A percentile compares a stretch with the other conserved stretches of the same genome.
These are phyloP conservation scores for Danio jaintianensis DNA, from an alignment of 2,797 vertebrate genomes.

Conservation along the genomic window DNA sequence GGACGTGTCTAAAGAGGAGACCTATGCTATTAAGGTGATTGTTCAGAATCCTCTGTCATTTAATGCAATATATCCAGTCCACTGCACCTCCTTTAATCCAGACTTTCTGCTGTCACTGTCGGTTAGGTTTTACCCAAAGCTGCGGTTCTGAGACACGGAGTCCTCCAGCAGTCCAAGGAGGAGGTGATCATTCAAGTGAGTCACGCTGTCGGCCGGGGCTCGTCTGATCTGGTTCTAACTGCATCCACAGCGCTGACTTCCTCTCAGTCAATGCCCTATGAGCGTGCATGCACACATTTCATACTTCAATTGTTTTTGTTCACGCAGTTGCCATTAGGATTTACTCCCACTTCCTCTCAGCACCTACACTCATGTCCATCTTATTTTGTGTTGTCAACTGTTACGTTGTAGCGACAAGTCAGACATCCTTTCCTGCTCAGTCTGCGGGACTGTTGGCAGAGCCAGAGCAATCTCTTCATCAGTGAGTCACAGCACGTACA, in stretches of 20 bases:
- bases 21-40: constrained; percentile 86
- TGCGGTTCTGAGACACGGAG: constrained; percentile 81
- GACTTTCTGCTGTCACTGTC: constrained; percentile 11
- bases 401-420: constrained; percentile 84
- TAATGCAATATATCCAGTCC: background rate
- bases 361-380: constrained; percentile 39
- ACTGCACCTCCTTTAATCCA: background rate
- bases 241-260: background rate
- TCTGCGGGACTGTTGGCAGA: constrained; percentile 93
- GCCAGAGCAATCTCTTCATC: constrained; percentile 89
- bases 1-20: constrained; percentile 78
- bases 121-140: constrained; percentile 85
- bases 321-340: background rate
- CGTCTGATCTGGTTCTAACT: constrained; percentile 30
- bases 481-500: constrained; percentile 83
- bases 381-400: constrained; percentile 64
- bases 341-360: constrained; percentile 13
- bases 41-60: background rate
- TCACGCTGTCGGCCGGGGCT: constrained; percentile 16
- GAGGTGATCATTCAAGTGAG: constrained; percentile 90
- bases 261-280: background rate
- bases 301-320: constrained; percentile 12
- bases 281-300: constrained; percentile 8
- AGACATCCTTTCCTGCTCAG: constrained; percentile 88
- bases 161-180: constrained; percentile 87